These are phyloP conservation scores for Sebastes dallii DNA, from an alignment of 2,797 vertebrate species.

Conservation along the genomic window DNA sequence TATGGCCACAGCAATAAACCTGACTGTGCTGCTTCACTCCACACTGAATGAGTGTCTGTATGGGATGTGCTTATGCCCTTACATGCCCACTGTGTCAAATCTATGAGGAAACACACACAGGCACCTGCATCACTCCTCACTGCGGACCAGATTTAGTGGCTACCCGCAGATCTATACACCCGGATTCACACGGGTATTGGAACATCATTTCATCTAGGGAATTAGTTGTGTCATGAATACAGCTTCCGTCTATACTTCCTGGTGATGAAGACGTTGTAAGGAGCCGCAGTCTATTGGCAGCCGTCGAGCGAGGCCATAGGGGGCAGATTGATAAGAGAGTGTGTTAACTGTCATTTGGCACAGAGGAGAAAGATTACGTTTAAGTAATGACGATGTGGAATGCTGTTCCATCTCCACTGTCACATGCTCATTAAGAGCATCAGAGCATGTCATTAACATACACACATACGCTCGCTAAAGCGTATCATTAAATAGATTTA, in stretches of 20 bases:
- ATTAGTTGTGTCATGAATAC: conserved; percentile 19
- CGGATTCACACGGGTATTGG: not conserved
- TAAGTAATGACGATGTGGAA: conserved; percentile 41
- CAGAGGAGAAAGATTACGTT: conserved; percentile 42
- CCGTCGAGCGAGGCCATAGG: conserved; percentile 46
- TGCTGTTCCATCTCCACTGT: conserved; percentile 39
- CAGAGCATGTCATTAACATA: conserved; percentile 71
- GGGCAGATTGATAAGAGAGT: conserved; percentile 56
- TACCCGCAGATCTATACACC: conserved; percentile 3
- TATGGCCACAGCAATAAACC: conserved; percentile 80
- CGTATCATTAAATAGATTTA: conserved; percentile 77
- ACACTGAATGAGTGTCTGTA: conserved; percentile 34
- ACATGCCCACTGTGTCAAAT: conserved; percentile 22
- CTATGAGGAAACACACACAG: not conserved
- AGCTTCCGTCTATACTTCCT: conserved; percentile 17
- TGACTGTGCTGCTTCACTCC: conserved; percentile 45
- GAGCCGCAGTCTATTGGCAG: conserved; percentile 60
- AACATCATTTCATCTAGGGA: conserved; percentile 24
- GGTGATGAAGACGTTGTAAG: conserved; percentile 42
- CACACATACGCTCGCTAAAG: conserved; percentile 63
- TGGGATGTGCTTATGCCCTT: conserved; percentile 19
- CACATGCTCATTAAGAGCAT: conserved; percentile 69
- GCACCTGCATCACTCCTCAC: conserved; percentile 7
- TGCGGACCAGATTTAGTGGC: not conserved
- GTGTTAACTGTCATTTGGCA: conserved; percentile 51